These are phyloP conservation scores for Bryconaethiops microstoma DNA, from an alignment of 2,797 vertebrate species.

Conservation along the genomic window DNA sequence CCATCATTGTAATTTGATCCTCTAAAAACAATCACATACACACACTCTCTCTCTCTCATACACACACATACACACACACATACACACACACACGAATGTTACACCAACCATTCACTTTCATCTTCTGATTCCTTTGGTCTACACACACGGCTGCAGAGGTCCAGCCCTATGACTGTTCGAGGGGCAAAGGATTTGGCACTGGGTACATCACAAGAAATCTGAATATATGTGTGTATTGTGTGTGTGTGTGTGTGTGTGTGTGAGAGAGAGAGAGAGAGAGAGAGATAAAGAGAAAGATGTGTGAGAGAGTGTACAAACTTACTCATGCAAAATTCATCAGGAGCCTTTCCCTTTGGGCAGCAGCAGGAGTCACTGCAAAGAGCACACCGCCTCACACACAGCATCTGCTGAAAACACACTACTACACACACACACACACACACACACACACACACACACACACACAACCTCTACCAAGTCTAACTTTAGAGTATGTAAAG, in stretches of 20 bases:
- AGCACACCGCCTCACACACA: constrained; percentile 10
- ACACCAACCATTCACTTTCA: too few species aligned
- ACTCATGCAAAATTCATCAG: constrained; percentile 47
- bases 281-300: constrained; percentile 39
- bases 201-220: constrained; percentile 11
- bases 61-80: rapidly evolving
- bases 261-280: background rate
- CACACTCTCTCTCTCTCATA: too few species aligned
- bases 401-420: too few species aligned
- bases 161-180: background rate
- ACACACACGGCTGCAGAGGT: background rate
- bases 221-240: constrained; percentile 15
- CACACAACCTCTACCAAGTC: too few species aligned
- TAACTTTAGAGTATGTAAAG: too few species aligned
- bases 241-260: too few species aligned
- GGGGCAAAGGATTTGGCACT: constrained; percentile 19
- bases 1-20: too few species aligned
- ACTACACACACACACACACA: too few species aligned
- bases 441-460: background rate
- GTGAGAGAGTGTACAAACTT: constrained; percentile 7
- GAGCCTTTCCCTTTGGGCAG: constrained; percentile 12
- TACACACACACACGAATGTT: too few species aligned
- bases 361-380: background rate
- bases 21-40: too few species aligned
- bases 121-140: too few species aligned